These are phyloP conservation scores for Labia minor DNA, from an alignment of 2,888 invertebrate genomes.

Conservation along the genomic window DNA sequence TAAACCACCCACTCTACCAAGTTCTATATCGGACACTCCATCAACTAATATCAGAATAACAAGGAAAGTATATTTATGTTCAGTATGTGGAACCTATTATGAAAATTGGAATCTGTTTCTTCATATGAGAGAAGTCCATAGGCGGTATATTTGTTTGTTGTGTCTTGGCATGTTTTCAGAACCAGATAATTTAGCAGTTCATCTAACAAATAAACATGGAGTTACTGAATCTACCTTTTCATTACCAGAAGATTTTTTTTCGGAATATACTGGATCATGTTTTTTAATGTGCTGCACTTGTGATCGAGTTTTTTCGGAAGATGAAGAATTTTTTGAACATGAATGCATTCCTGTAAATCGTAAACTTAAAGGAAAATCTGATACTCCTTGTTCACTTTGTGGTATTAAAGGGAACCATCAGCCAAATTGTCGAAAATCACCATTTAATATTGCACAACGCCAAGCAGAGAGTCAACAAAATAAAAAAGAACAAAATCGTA, in stretches of 20 bases:
- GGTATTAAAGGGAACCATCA: constrained; percentile 35
- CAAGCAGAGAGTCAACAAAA: background rate
- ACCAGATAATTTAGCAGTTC: constrained; percentile 65
- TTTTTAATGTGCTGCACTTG: constrained; percentile 72
- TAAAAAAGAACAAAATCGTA: background rate
- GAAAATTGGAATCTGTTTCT: constrained; percentile 78
- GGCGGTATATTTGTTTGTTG: constrained; percentile 69
- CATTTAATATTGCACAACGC: background rate
- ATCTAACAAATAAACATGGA: constrained; percentile 67
- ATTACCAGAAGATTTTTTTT: constrained; percentile 55
- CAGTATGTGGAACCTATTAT: constrained; percentile 72
- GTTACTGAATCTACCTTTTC: constrained; percentile 58
- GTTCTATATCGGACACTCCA: background rate
- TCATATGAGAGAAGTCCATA: constrained; percentile 73
- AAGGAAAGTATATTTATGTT: constrained; percentile 69
- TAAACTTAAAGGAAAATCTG: constrained; percentile 15
- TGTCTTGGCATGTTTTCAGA: constrained; percentile 74
- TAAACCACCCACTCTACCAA: constrained; percentile 36
- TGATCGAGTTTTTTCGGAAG: constrained; percentile 64
- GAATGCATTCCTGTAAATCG: constrained; percentile 40
- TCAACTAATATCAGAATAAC: constrained; percentile 51
- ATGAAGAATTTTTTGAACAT: constrained; percentile 65
- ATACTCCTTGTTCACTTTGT: constrained; percentile 34
- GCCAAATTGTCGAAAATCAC: constrained; percentile 32
- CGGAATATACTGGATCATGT: constrained; percentile 53